These are phyloP conservation scores for Spheniscus mendiculus DNA, from an alignment of 2,113 vertebrate species.

Conservation along the genomic window DNA sequence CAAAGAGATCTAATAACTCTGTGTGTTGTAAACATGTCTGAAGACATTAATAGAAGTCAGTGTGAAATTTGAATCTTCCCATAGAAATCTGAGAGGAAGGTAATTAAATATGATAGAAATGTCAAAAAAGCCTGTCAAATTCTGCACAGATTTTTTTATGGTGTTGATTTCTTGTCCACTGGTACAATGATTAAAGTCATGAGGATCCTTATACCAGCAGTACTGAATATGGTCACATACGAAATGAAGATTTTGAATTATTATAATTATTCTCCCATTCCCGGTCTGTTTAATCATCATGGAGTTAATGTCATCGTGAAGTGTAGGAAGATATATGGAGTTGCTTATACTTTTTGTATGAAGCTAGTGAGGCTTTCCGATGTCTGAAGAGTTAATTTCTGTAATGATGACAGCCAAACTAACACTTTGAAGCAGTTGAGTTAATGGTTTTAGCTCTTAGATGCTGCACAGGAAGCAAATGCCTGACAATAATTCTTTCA, in stretches of 20 bases:
- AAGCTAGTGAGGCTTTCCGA: background rate
- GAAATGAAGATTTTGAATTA: background rate
- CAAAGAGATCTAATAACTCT: background rate
- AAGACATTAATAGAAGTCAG: background rate
- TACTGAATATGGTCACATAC: background rate
- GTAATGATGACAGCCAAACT: background rate
- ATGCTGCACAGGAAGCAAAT: background rate
- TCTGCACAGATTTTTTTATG: background rate
- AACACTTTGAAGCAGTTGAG: background rate
- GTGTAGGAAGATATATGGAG: background rate
- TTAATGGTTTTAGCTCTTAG: background rate
- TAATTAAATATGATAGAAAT: background rate
- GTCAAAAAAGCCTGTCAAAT: background rate
- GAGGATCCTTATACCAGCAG: background rate
- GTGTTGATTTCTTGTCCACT: background rate
- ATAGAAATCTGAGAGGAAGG: background rate
- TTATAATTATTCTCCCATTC: background rate
- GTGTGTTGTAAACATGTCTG: background rate
- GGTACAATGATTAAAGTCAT: background rate
- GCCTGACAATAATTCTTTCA: background rate
- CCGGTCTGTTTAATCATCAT: background rate
- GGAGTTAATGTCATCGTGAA: background rate
- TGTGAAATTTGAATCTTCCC: background rate
- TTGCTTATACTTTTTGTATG: background rate
- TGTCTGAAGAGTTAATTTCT: background rate